Conservation (phyloP, 2,797 vertebrate genomes). For the Tokudaia tokunoshimensis region DNA sequence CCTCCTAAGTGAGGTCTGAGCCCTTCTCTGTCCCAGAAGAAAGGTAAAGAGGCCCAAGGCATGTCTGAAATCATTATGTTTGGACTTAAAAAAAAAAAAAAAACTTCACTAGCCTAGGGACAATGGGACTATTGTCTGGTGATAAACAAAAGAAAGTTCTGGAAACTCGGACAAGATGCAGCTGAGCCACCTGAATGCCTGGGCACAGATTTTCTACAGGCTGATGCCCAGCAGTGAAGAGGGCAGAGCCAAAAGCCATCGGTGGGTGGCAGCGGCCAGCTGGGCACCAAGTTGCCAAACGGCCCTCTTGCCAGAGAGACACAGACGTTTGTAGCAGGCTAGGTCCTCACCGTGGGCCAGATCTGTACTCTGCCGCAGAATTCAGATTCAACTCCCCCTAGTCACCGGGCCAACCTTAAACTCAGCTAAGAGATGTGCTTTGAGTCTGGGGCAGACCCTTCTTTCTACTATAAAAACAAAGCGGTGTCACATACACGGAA, state of each 20-base stretch:
- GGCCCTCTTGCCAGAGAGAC: not conserved
- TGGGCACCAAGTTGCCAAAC: not conserved
- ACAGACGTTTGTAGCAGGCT: not conserved
- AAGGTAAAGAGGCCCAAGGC: slow-evolving; percentile 36
- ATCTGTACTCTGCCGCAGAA: not conserved
- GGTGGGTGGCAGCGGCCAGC: not conserved
- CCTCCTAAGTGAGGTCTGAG: not conserved
- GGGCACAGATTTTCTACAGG: slow-evolving; percentile 17
- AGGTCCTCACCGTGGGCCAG: not conserved
- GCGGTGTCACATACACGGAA: accelerated
- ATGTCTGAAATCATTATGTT: slow-evolving; percentile 57
- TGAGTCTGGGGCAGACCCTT: not conserved
- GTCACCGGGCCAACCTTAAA: not conserved
- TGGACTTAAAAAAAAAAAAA: slow-evolving; percentile 43
- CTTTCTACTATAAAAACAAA: slow-evolving; percentile 8
- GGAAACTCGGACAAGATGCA: not conserved
- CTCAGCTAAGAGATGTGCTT: not conserved
- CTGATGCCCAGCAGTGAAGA: not conserved
- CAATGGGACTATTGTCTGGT: slow-evolving; percentile 43
- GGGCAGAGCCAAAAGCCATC: not conserved
- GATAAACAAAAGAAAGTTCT: slow-evolving; percentile 33
- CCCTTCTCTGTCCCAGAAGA: not conserved
- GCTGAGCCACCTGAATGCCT: not conserved
- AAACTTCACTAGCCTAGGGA: slow-evolving; percentile 65
- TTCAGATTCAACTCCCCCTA: not conserved